These are phyloP conservation scores for Drosophila repletoides DNA, from an alignment of 1,140 invertebrate genomes.

Conservation along the genomic window DNA sequence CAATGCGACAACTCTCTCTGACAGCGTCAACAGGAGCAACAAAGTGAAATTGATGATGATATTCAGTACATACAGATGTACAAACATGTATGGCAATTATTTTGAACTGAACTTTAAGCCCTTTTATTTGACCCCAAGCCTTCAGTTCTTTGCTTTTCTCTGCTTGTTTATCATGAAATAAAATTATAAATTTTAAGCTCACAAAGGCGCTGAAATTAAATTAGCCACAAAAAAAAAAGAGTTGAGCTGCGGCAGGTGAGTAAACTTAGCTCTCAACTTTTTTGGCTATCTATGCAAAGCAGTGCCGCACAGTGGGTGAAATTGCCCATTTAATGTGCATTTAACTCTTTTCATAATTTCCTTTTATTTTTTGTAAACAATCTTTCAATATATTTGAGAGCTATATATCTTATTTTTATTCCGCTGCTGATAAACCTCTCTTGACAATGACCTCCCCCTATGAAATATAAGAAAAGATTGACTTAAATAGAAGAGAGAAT, in stretches of 20 bases:
- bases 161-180: constrained; percentile 21
- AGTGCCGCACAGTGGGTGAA: too few relatives aligned
- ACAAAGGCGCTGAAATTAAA: constrained; percentile 30
- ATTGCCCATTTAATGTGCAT: too few relatives aligned
- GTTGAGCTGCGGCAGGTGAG: constrained; percentile 55
- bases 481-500: too few relatives aligned
- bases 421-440: too few relatives aligned
- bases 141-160: neutral
- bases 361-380: neutral
- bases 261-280: constrained; percentile 55
- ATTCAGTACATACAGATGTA: constrained; percentile 27
- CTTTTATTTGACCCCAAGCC: neutral
- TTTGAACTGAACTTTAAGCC: constrained; percentile 2
- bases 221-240: constrained; percentile 10
- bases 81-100: constrained; percentile 37
- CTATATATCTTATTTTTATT: too few relatives aligned
- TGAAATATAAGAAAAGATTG: too few relatives aligned
- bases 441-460: too few relatives aligned
- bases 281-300: constrained; percentile 6
- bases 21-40: constrained; percentile 31
- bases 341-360: too few relatives aligned
- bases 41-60: constrained; percentile 58
- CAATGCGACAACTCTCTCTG: constrained; percentile 50
- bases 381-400: too few relatives aligned
- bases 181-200: constrained; percentile 33